Base-by-base conservation (phyloP, 2,888 invertebrate species). In the Archips crataeganus region DNA sequence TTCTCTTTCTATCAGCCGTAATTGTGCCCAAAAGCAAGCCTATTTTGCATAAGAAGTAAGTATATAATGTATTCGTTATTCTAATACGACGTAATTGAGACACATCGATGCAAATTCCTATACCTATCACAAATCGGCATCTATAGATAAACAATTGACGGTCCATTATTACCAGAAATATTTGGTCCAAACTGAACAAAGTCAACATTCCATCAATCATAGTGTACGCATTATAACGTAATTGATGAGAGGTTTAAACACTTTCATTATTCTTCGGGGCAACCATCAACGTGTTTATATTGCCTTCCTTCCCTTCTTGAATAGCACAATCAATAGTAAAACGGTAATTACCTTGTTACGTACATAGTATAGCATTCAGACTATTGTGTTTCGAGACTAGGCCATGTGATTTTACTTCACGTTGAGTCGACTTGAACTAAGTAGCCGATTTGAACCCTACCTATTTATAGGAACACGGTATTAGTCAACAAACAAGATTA, bases 261-360 rank as follows among this genome's bases (percentile, higher is more conserved):
- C 63, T 73, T 64, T 73, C 68, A 64, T 71, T 71, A 47, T 68
- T 36, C 66, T 32, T 32, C 11, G 39, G 32, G 54, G n/a, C 66
- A 3, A 49, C 36, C 23, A 45, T 15, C 60, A 45, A 39, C 34
- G 13, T 61, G 32, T 60, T 64, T 64, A 39, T 63, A 54, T 60
- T 59, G 61, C 34, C 45, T 62, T 45, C 45, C 34, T 69, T 39
- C 49, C 49, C 66, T 66, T 72, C 67, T 62, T 72, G 61, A 47
- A 57, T 34, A 47, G 42, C 51, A 49, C 65, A 72, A 72, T 72
- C 71, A 72, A 72, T 72, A 72, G 61, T 34, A 68, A 70, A 57
- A 57, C 57, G n/a, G 62, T 68, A 72, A 68, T 72, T 72, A 68
- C 68, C 68, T 63, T 63, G 73, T 57, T 73, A 68, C 57, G 68